These are phyloP conservation scores for Lamprologus tigripictilis DNA, from an alignment of 2,113 vertebrate species.

Conservation along the genomic window DNA sequence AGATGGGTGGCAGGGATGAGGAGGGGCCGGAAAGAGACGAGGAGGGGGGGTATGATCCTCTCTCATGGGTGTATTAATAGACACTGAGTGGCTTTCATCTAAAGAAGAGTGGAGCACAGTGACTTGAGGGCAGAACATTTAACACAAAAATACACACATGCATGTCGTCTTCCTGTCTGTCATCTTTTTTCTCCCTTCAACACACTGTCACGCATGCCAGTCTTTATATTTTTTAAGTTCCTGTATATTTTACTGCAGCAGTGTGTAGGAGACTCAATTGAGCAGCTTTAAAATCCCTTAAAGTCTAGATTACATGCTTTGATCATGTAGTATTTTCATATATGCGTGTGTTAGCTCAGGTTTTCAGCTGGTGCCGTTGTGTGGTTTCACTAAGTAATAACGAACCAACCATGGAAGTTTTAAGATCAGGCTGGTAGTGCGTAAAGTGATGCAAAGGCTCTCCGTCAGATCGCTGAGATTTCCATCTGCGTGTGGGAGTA, in stretches of 20 bases:
- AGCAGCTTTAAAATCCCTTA: background rate
- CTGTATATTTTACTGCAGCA: background rate
- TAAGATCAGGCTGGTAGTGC: background rate
- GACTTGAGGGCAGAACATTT: constrained; percentile 40
- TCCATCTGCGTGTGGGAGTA: background rate
- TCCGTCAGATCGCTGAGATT: background rate
- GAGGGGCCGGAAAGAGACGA: background rate
- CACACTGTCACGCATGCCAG: background rate
- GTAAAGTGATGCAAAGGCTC: background rate
- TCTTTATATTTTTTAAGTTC: background rate
- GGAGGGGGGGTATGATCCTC: constrained; percentile 1
- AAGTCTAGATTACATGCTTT: background rate
- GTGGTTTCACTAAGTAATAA: background rate
- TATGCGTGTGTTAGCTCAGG: background rate
- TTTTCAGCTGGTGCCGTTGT: background rate
- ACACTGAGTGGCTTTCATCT: constrained; percentile 61
- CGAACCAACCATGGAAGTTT: background rate
- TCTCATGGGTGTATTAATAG: constrained; percentile 62
- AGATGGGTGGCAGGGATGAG: background rate
- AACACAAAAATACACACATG: constrained; percentile 16
- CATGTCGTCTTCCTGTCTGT: background rate
- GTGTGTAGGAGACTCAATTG: background rate
- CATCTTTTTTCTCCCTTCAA: background rate
- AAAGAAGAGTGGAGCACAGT: constrained; percentile 13
- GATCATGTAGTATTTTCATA: background rate